Evolutionary conservation across 2,113 vertebrate species (phyloP).

Genomic region (Lepisosteus oculatus): DNA sequence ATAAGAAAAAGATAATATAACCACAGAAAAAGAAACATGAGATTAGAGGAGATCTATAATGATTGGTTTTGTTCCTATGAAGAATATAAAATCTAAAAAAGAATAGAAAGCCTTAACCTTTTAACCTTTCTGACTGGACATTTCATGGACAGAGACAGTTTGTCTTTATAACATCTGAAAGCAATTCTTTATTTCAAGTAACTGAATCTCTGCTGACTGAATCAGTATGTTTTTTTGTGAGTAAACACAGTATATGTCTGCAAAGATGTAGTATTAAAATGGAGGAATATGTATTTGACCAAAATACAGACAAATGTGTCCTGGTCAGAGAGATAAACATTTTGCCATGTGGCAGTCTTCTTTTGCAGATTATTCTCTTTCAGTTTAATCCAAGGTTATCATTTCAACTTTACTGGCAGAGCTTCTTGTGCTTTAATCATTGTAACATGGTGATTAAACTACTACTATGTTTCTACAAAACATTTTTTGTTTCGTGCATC

Average conservation of each 20-base stretch:
- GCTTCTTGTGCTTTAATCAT: too few relatives aligned
- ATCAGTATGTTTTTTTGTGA: not conserved
- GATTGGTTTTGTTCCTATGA: not conserved
- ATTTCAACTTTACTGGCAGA: too few relatives aligned
- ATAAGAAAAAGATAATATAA: too few relatives aligned
- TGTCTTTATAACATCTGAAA: not conserved
- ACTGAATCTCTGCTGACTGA: conserved; percentile 5
- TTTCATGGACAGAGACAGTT: not conserved
- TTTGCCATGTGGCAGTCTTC: not conserved
- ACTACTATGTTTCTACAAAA: too few relatives aligned
- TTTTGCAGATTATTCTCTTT: too few relatives aligned
- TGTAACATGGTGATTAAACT: too few relatives aligned
- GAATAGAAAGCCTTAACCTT: not conserved
- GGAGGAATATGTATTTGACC: not conserved
- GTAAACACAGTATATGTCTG: not conserved
- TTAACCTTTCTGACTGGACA: not conserved
- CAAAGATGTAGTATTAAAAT: conserved; percentile 17
- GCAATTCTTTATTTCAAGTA: conserved; percentile 12
- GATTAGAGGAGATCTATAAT: not conserved
- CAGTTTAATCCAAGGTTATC: too few relatives aligned
- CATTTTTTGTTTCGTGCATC: too few relatives aligned
- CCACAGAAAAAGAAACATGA: too few relatives aligned
- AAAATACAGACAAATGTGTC: not conserved
- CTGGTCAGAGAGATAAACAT: conserved; percentile 7
- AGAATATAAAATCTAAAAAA: not conserved